A percentile compares a stretch with the other conserved stretches of the same genome.
Conservation (phyloP, 2,797 vertebrate genomes). For the Podarcis lilfordi region DNA sequence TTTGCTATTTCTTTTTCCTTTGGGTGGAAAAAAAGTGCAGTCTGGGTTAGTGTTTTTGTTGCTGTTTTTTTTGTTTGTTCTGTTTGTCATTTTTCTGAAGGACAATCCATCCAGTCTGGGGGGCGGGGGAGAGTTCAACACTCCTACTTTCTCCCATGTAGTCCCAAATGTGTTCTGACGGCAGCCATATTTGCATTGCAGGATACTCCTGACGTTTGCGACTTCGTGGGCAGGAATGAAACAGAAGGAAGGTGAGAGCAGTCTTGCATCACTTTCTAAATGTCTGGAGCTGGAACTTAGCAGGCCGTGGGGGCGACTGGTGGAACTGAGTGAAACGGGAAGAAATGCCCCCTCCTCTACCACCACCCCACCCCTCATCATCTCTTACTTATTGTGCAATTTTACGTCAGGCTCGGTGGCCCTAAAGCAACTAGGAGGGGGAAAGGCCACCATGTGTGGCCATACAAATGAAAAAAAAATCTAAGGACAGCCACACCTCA, state of each 20-base stretch:
- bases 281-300: constrained; percentile 10
- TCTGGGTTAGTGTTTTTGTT: constrained; percentile 35
- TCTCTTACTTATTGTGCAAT: background rate
- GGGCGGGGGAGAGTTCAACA: background rate
- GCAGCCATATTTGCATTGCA: constrained; percentile 34
- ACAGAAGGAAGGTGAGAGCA: constrained; percentile 11
- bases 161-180: constrained; percentile 24
- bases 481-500: constrained; percentile 4
- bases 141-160: background rate
- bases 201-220: constrained; percentile 32
- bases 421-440: constrained; percentile 1
- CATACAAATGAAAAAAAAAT: constrained; percentile 19
- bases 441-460: background rate
- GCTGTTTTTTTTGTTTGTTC: background rate
- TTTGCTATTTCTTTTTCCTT: constrained; percentile 37
- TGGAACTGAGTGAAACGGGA: background rate
- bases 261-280: constrained; percentile 23
- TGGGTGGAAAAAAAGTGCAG: constrained; percentile 25
- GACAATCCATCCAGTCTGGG: constrained; percentile 5
- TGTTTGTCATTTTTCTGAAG: constrained; percentile 20
- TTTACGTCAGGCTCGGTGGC: constrained; percentile 15
- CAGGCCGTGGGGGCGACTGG: background rate
- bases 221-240: constrained; percentile 32
- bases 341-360: background rate
- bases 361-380: background rate